These are phyloP conservation scores for Anoplophora glabripennis DNA, from an alignment of 1,140 invertebrate species.

Conservation along the genomic window DNA sequence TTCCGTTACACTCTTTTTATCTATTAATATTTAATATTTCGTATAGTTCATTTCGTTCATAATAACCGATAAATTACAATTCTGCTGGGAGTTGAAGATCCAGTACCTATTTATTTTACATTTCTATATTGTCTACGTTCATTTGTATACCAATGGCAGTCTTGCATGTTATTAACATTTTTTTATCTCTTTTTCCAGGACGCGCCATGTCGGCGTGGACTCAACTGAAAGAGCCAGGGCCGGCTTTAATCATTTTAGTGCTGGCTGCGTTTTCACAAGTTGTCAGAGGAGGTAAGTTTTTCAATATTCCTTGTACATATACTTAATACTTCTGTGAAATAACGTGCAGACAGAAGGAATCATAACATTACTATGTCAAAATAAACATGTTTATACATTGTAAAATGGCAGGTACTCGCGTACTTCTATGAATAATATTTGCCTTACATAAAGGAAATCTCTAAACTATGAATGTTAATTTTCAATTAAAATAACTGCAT, in stretches of 20 bases:
- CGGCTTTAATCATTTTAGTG: constrained; percentile 34
- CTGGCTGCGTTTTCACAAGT: constrained; percentile 29
- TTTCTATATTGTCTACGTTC: neutral
- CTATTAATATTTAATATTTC: no score
- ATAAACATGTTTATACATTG: no score
- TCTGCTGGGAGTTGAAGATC: neutral
- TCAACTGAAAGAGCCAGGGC: constrained; percentile 32
- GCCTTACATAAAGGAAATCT: no score
- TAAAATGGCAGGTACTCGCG: no score
- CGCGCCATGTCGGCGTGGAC: constrained; percentile 49
- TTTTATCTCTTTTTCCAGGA: constrained; percentile 44
- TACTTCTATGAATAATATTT: no score
- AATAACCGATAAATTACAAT: neutral
- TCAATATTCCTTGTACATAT: no score
- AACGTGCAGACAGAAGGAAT: no score
- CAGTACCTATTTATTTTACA: neutral
- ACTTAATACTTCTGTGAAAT: no score
- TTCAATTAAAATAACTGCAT: no score
- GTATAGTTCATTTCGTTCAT: neutral
- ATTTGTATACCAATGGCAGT: neutral
- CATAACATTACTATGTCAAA: no score
- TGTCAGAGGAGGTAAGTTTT: constrained; percentile 41
- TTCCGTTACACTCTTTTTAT: no score
- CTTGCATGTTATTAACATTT: constrained; percentile 14
- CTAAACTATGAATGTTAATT: no score